Conservation (phyloP, 2,113 vertebrate genomes). For the Thymallus thymallus region DNA sequence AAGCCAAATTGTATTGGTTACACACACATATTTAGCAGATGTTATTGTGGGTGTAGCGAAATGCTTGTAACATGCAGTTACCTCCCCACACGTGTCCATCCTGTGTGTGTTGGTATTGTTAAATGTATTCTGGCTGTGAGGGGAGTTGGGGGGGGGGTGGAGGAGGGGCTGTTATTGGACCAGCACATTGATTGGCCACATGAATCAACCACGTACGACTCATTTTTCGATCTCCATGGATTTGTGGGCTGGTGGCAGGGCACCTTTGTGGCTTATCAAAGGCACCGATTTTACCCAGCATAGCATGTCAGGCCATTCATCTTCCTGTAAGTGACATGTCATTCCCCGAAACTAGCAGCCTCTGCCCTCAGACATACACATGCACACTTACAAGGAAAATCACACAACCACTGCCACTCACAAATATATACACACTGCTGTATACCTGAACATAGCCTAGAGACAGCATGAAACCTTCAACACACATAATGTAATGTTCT, state of each 20-base stretch:
- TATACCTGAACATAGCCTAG: neutral
- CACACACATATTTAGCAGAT: too few relatives aligned
- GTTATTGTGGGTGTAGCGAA: too few relatives aligned
- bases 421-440: neutral
- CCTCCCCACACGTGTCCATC: neutral
- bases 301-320: constrained; percentile 33
- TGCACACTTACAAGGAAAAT: neutral
- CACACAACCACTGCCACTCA: neutral
- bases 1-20: too few relatives aligned
- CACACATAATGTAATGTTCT: constrained; percentile 18
- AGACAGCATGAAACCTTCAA: neutral
- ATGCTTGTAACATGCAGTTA: too few relatives aligned
- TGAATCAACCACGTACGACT: constrained; percentile 21
- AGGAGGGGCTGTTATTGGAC: neutral
- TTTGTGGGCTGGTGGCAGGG: constrained; percentile 12
- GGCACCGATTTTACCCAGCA: constrained; percentile 16
- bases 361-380: constrained; percentile 12
- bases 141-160: neutral
- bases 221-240: constrained; percentile 34
- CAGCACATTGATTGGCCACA: constrained; percentile 23
- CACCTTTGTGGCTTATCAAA: constrained; percentile 35
- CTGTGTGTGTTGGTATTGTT: constrained; percentile 6
- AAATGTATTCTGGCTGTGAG: constrained; percentile 24
- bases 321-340: constrained; percentile 35
- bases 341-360: constrained; percentile 22